Evolutionary conservation across 2,113 vertebrate genomes (phyloP).

Genomic region (Colius striatus): DNA sequence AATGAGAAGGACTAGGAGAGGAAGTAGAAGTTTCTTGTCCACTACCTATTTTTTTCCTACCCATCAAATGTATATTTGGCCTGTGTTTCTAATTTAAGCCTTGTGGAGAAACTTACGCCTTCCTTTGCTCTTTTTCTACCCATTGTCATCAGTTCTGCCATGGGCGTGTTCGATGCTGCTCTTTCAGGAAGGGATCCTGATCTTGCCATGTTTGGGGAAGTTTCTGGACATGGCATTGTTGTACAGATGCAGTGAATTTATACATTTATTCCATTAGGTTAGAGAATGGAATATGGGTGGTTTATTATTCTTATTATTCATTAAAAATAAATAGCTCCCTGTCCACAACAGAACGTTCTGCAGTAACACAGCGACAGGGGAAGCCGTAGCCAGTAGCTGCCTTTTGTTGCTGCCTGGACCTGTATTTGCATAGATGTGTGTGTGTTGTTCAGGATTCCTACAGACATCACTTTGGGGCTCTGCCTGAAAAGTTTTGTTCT

Average conservation of each 20-base stretch:
- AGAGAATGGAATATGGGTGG: conserved; percentile 33
- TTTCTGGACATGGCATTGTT: not conserved
- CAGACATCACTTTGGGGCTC: not conserved
- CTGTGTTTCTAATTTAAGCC: conserved; percentile 43
- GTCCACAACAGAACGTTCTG: not conserved
- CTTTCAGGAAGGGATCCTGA: not conserved
- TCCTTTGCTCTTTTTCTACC: not conserved
- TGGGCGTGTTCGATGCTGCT: not conserved
- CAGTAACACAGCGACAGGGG: not conserved
- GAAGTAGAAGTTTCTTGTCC: conserved; percentile 1
- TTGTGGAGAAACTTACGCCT: not conserved
- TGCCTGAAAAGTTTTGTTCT: not conserved
- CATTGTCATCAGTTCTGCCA: conserved; percentile 12
- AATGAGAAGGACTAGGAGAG: conserved; percentile 6
- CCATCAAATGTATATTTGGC: conserved; percentile 22
- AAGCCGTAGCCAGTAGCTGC: not conserved
- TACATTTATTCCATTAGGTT: conserved; percentile 27
- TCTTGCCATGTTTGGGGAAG: conserved; percentile 12
- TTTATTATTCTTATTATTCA: conserved; percentile 54
- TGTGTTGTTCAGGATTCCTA: not conserved
- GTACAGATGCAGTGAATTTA: conserved; percentile 3
- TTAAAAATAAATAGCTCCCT: not conserved
- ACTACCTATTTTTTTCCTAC: not conserved
- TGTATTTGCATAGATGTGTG: not conserved
- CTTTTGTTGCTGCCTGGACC: not conserved